A percentile compares a stretch with the other conserved stretches of the same genome.
phyloP scores from a whole-genome alignment of 2,888 invertebrate genomes.

The Pecten maximus region DNA sequence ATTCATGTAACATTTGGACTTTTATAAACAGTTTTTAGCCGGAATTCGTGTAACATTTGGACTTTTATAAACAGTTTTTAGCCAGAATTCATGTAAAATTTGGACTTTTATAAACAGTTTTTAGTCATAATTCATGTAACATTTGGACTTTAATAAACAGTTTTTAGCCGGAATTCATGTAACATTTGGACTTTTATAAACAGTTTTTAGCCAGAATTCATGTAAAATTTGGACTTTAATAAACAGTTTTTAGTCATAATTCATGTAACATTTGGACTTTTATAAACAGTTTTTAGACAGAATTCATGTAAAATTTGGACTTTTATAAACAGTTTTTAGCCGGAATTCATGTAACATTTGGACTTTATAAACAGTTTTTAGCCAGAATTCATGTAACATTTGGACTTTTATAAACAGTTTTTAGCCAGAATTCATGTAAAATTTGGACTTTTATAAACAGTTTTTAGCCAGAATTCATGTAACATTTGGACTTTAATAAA shows the following conservation, averaged over 20 bases:
- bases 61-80: conserved; percentile 87
- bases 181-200: neutral
- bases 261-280: neutral
- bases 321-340: conserved; percentile 89
- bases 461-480: neutral
- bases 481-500: neutral
- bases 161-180: conserved; percentile 90
- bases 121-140: neutral
- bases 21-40: neutral
- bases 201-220: neutral
- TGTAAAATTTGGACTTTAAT: neutral
- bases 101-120: neutral
- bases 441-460: neutral
- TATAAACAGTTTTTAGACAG: neutral
- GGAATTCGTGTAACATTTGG: neutral
- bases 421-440: conserved; percentile 87
- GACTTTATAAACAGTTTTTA: neutral
- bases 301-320: neutral
- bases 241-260: no score
- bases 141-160: conserved; percentile 80
- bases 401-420: conserved; percentile 85
- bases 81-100: conserved; percentile 85
- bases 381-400: neutral
- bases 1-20: neutral
- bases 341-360: neutral